Evolutionary conservation across 2,797 vertebrate genomes (phyloP), one percentile per base, ranked within the genome.

Genomic region (Thaleichthys pacificus): DNA sequence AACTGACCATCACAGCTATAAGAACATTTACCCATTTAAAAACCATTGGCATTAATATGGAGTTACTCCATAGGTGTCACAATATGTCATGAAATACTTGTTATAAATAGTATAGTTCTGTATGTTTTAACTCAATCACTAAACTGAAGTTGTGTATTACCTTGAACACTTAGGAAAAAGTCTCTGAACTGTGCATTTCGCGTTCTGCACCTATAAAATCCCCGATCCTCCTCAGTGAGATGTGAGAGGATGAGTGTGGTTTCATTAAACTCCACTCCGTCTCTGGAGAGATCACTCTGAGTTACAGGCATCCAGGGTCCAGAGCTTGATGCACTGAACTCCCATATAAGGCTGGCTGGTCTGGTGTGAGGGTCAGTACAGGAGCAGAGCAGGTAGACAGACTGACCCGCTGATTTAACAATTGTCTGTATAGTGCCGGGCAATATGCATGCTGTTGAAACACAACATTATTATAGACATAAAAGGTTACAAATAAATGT

Each of bases 391-490:
- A 63, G 61, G 61, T 7, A 17, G 26, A 35, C 61, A 11, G 61
- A 32, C 61, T 63, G 61, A 21, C 61, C 61, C 0, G 5, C 1
- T 14, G 28, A 32, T 35, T 3, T n/a, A 28, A 8, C 28, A 30
- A 63, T 35, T 5, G 3, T 8, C 28, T 17, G 28, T 19, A 2
- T 0, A 63, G 61, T 8, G 28, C 19, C 14, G 12, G 28, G 14
- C 61, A 63, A 7, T 30, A 7, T 35, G 61, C 61, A 63, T 14
- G 15, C 61, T 63, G 26, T 63, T 17, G 30, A 63, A 62, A 62
- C 61, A 32, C 26, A 62, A 17, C 28, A 62, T 19, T 32, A 11
- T 62, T 62, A 62, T 24, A 15, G 28, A 28, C 61, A 51, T 38
- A 38, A 38, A 38, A 9, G 35, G 35, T 38, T 38, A 38, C 35